phyloP scores from a whole-genome alignment of 2,888 invertebrate genomes.

The Micoletzkya japonica region DNA sequence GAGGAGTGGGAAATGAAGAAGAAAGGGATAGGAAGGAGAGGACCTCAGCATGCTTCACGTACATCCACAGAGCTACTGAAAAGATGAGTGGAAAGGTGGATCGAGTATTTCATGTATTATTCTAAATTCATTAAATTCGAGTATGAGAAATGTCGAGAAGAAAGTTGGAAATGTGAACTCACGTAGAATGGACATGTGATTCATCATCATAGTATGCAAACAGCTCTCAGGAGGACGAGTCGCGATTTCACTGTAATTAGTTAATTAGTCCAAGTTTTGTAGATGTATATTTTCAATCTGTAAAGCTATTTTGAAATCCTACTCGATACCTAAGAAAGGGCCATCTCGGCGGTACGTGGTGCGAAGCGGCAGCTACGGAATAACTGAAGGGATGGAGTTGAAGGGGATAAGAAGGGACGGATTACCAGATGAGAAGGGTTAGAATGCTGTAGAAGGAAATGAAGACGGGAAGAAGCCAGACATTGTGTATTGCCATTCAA shows the following conservation, averaged over 20 bases:
- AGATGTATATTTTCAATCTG: background rate
- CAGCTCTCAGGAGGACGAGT: constrained; percentile 4
- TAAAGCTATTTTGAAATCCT: background rate
- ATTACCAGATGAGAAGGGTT: constrained; percentile 19
- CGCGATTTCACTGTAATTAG: constrained; percentile 11
- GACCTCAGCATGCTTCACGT: constrained; percentile 11
- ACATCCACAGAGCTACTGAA: constrained; percentile 17
- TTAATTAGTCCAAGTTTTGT: background rate
- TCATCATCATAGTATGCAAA: constrained; percentile 12
- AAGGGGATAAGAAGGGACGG: background rate
- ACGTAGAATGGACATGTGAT: constrained; percentile 20
- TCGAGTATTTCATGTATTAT: too few relatives aligned
- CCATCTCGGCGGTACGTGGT: constrained; percentile 14
- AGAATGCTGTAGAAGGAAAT: constrained; percentile 21
- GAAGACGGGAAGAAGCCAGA: constrained; percentile 24
- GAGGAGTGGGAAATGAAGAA: background rate
- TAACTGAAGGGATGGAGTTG: background rate
- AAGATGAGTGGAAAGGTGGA: too few relatives aligned
- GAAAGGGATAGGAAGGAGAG: background rate
- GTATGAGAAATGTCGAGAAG: too few relatives aligned
- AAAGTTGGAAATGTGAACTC: background rate
- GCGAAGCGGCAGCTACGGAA: background rate
- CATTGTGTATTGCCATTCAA: constrained; percentile 15
- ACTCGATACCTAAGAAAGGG: constrained; percentile 8
- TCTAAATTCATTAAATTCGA: too few relatives aligned